A percentile compares a stretch with the other conserved stretches of the same genome.
Evolutionary conservation across 2,113 vertebrate genomes (phyloP).

Genomic region (Orientallactaga bullata): DNA sequence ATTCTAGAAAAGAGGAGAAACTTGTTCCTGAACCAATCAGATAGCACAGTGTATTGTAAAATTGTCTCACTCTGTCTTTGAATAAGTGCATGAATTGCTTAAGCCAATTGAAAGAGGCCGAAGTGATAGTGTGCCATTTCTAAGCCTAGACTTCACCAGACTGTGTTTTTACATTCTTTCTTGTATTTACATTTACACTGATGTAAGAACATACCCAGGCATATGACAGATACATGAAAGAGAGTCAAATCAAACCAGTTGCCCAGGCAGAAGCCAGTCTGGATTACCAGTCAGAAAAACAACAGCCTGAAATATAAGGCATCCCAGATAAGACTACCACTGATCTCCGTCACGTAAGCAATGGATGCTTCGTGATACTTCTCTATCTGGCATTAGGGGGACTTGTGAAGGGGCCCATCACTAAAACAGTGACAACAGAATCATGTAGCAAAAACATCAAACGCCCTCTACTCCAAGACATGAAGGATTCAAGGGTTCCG

Average conservation of each 20-base stretch:
- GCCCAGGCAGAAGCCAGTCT: neutral
- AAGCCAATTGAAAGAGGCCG: neutral
- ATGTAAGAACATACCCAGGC: neutral
- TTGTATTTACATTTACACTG: neutral
- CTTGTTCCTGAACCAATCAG: neutral
- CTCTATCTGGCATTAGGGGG: neutral
- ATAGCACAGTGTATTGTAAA: neutral
- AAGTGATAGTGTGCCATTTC: neutral
- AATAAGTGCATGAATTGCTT: neutral
- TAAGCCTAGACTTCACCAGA: neutral
- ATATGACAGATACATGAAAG: neutral
- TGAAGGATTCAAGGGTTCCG: neutral
- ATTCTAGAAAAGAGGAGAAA: neutral
- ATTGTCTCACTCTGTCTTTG: neutral
- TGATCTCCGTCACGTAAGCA: neutral
- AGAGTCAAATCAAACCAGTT: neutral
- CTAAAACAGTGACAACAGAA: neutral
- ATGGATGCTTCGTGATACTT: neutral
- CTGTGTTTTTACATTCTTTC: neutral
- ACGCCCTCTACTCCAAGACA: neutral
- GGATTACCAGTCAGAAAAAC: neutral
- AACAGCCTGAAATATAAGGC: neutral
- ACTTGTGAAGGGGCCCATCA: neutral
- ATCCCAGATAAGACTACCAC: neutral
- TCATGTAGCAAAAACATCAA: neutral